Conservation (phyloP, 2,888 invertebrate species). For the Ptychoptera contaminata region DNA sequence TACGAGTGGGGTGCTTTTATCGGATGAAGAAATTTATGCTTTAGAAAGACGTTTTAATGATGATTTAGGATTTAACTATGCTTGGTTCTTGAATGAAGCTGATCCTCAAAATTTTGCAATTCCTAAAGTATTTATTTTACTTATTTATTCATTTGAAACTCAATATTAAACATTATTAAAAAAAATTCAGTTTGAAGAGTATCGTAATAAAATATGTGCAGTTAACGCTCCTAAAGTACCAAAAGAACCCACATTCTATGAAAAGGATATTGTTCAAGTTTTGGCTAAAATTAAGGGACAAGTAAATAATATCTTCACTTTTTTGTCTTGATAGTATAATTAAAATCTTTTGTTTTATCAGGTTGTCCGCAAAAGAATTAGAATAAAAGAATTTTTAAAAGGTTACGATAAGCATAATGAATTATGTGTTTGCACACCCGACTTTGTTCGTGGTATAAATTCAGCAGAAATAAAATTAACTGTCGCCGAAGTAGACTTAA, state of each 20-base stretch:
- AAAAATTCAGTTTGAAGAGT: conserved; percentile 10
- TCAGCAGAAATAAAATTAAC: conserved; percentile 48
- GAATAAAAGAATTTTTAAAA: conserved; percentile 47
- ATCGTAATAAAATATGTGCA: conserved; percentile 2
- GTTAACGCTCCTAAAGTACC: not conserved
- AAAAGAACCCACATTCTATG: conserved; percentile 22
- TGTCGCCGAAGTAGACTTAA: conserved; percentile 48
- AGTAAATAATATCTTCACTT: conserved; percentile 11
- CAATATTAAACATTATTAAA: not conserved
- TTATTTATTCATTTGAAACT: not conserved
- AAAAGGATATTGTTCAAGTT: conserved; percentile 51
- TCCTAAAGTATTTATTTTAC: conserved; percentile 18
- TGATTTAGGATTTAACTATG: conserved; percentile 60
- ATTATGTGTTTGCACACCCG: conserved; percentile 42
- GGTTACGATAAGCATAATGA: conserved; percentile 50
- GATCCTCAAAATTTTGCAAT: conserved; percentile 26
- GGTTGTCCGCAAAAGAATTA: conserved; percentile 47
- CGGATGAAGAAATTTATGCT: conserved; percentile 48
- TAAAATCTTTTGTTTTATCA: not conserved
- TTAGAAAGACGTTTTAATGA: conserved; percentile 55
- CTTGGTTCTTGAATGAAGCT: conserved; percentile 47
- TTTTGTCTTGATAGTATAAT: not conserved
- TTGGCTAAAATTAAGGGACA: conserved; percentile 58
- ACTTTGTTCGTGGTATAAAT: conserved; percentile 57
- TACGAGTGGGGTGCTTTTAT: conserved; percentile 47